A percentile compares a stretch with the other conserved stretches of the same genome.
Evolutionary conservation across 2,888 invertebrate species (phyloP).

Genomic region (Suillia variegata): DNA sequence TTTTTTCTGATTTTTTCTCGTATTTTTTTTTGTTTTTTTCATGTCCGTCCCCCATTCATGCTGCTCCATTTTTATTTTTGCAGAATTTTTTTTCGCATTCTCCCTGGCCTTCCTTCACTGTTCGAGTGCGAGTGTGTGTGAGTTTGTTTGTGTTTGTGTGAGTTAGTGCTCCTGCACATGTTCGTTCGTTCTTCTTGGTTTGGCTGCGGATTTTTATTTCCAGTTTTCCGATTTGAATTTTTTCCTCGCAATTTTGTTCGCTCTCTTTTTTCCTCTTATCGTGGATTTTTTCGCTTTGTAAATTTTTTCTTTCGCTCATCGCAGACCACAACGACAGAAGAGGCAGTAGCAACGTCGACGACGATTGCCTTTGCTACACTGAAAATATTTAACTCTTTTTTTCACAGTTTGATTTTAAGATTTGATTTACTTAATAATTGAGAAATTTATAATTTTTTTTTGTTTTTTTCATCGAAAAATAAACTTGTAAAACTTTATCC

Average conservation of each 20-base stretch:
- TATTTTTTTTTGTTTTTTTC: not conserved
- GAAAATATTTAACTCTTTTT: too few relatives aligned
- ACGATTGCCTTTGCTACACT: too few relatives aligned
- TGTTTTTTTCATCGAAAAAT: too few relatives aligned
- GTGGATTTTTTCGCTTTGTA: conserved; percentile 21
- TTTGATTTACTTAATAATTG: too few relatives aligned
- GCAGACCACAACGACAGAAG: conserved; percentile 6
- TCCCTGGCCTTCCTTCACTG: conserved; percentile 37
- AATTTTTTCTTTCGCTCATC: conserved; percentile 23
- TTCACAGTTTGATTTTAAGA: too few relatives aligned
- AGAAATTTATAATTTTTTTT: too few relatives aligned
- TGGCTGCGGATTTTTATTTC: conserved; percentile 22
- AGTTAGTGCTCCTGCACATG: conserved; percentile 22
- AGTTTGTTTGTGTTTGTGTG: conserved; percentile 12
- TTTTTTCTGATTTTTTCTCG: not conserved
- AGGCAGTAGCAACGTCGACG: too few relatives aligned
- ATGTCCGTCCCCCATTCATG: conserved; percentile 47
- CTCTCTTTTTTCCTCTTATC: conserved; percentile 25
- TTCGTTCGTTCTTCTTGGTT: too few relatives aligned
- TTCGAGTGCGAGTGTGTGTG: conserved; percentile 22
- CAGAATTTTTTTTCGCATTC: conserved; percentile 33
- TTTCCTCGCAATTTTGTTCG: too few relatives aligned
- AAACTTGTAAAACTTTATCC: too few relatives aligned
- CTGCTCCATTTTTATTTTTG: conserved; percentile 28
- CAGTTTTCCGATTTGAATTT: conserved; percentile 26